These are phyloP conservation scores for Rhynchomys soricoides DNA, from an alignment of 2,113 vertebrate genomes.

Conservation along the genomic window DNA sequence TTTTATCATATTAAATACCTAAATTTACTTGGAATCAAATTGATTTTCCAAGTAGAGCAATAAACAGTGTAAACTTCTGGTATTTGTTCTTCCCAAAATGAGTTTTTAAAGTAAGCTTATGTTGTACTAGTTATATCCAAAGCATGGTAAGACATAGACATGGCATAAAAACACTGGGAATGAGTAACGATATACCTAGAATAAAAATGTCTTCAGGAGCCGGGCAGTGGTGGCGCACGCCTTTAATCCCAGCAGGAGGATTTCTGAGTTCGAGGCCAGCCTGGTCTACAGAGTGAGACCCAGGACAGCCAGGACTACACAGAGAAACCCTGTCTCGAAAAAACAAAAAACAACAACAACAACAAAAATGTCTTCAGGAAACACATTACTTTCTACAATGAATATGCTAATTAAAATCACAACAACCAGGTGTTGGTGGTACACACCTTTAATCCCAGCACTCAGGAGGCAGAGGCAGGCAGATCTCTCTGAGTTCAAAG, in stretches of 20 bases:
- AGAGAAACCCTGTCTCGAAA: too few relatives aligned
- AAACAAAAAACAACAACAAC: too few relatives aligned
- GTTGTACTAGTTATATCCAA: not conserved
- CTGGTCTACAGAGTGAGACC: too few relatives aligned
- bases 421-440: not conserved
- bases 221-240: too few relatives aligned
- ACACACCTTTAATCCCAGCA: not conserved
- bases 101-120: not conserved
- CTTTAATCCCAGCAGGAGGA: too few relatives aligned
- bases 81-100: slow-evolving; percentile 57
- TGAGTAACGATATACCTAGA: not conserved
- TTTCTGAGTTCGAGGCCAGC: too few relatives aligned
- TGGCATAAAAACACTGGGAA: not conserved
- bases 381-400: not conserved
- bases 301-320: too few relatives aligned
- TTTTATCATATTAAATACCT: slow-evolving; percentile 34
- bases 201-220: not conserved
- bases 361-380: not conserved
- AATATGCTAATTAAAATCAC: not conserved
- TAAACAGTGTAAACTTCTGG: slow-evolving; percentile 50
- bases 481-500: not conserved
- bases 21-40: slow-evolving; percentile 16
- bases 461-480: not conserved
- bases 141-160: not conserved
- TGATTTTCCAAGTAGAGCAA: slow-evolving; percentile 52